phyloP scores from a whole-genome alignment of 2,113 vertebrate species.

The Cyprinodon tularosa region DNA sequence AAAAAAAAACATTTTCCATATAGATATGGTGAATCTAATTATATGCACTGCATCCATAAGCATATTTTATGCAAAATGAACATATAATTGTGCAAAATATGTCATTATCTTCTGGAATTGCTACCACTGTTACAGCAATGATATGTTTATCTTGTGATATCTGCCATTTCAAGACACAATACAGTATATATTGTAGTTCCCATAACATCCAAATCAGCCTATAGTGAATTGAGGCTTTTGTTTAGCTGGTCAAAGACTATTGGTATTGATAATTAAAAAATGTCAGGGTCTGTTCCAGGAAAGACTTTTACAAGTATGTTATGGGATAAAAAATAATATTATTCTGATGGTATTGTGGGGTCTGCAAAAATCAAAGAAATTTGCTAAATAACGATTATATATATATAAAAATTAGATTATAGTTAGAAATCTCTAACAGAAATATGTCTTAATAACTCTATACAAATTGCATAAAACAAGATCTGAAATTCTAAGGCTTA shows the following conservation, averaged over 20 bases:
- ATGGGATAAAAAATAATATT: too few species aligned
- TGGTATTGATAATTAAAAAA: neutral
- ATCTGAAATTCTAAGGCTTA: neutral
- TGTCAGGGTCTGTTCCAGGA: neutral
- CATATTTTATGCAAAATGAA: constrained; percentile 14
- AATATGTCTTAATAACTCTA: too few species aligned
- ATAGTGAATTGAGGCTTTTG: neutral
- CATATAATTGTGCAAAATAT: constrained; percentile 28
- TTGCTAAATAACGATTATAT: too few species aligned
- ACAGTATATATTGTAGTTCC: neutral
- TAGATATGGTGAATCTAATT: constrained; percentile 32
- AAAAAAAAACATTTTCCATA: constrained; percentile 47
- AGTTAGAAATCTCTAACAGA: too few species aligned
- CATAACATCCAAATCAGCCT: neutral
- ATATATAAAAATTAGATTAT: too few species aligned
- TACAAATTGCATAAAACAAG: too few species aligned
- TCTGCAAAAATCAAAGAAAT: too few species aligned
- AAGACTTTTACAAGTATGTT: neutral
- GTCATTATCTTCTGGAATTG: constrained; percentile 37
- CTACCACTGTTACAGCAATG: constrained; percentile 25
- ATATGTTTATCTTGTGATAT: constrained; percentile 15
- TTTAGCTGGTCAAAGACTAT: neutral
- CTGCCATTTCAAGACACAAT: constrained; percentile 6
- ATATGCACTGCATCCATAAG: constrained; percentile 13
- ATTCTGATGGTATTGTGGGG: too few species aligned